These are phyloP conservation scores for Sphyrna mokarran DNA, from an alignment of 2,113 vertebrate species.

Conservation along the genomic window DNA sequence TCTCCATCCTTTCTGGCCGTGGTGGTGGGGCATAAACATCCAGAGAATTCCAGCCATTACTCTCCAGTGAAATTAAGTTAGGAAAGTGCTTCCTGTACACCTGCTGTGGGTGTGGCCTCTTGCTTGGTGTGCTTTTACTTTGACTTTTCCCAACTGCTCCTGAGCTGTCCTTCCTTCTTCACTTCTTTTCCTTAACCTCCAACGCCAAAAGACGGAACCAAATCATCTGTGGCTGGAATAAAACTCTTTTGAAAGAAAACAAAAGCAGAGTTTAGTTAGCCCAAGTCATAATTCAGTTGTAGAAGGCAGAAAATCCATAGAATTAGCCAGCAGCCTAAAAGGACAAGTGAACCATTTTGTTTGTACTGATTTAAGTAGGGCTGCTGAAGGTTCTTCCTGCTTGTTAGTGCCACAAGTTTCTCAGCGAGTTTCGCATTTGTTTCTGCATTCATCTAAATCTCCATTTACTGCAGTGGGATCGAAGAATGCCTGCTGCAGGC, in stretches of 20 bases:
- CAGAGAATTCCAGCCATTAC: not conserved
- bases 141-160: too few species aligned
- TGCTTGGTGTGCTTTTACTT: too few species aligned
- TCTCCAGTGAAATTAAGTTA: not conserved
- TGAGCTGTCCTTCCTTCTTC: not conserved
- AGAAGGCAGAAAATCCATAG: not conserved
- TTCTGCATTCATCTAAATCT: too few species aligned
- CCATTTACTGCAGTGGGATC: too few species aligned
- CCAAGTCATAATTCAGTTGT: not conserved
- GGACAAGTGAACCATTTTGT: not conserved
- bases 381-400: too few species aligned
- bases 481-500: too few species aligned
- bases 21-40: too few species aligned
- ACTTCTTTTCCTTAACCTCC: not conserved
- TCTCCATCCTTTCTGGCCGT: too few species aligned
- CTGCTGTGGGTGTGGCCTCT: too few species aligned
- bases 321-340: not conserved
- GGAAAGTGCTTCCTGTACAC: too few species aligned
- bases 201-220: not conserved
- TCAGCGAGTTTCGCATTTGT: not conserved
- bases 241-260: not conserved
- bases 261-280: not conserved
- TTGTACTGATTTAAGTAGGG: too few species aligned
- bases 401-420: not conserved
- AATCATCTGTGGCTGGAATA: not conserved